Base-by-base conservation (phyloP, 2,113 vertebrate species). In the Lamprotornis superbus region DNA sequence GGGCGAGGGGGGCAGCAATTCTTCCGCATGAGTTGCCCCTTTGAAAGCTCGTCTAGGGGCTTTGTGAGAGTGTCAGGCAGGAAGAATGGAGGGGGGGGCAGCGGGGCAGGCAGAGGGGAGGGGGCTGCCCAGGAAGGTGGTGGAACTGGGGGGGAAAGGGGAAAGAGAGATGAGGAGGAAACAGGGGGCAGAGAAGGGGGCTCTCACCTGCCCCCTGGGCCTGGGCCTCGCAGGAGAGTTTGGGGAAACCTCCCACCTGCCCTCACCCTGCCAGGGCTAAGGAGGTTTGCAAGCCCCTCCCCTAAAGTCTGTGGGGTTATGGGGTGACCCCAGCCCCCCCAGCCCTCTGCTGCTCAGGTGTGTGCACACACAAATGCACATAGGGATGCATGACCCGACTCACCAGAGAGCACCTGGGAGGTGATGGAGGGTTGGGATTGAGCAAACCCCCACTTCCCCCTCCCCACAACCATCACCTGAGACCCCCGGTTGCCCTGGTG, bases 1-100 rank as follows among this genome's bases (percentile, higher is more conserved):
- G 85, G 87, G 52, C 5, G 53, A 76, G 82, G 74, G 91, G 90
- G 73, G 77, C 81, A 83, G 84, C 76, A 37, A 96, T 95, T 95
- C 94, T 96, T 95, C 92, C 94, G 95, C 94, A 93, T 96, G 92
- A 95, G 92, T 87, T 95, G 90, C 94, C 94, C 87, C 95, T 96
- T 96, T 96, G 92, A 96, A 93, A 83, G 92, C 92, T 68, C 12
- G 67, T 95, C 95, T 49, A 12, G 25, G 89, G 94, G 95, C 95
- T 96, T 96, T 96, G 95, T 96, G 92, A 84, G 89, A 87, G 74
- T 88, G 95, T 96, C 95, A 95, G 91, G 10, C 65, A 9, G 78
- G 86, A 96, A 95, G 95, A 96, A 96, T 87, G 74, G 88, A 19
- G 35, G 52, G 76, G 67, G 65, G 84, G 81, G 22, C 44, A 42